Evolutionary conservation across 2,113 vertebrate species (phyloP), one percentile per base, ranked within the genome.

Genomic region (Fulica atra): DNA sequence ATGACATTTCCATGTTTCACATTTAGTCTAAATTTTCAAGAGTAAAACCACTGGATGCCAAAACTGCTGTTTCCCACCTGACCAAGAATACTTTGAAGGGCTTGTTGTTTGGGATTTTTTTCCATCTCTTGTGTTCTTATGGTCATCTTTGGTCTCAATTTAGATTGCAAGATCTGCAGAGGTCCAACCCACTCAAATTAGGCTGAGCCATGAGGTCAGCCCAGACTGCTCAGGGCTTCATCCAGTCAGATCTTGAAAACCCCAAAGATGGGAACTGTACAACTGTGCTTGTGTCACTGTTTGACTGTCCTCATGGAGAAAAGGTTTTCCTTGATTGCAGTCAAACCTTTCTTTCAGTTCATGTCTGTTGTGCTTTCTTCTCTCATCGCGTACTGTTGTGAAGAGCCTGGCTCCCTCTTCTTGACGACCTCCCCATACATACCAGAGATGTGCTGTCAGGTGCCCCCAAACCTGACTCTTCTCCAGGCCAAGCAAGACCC

Each of bases 401-500:
- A 61, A 83, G 13, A 64, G 20, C 15, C 9, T 60, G 28, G 2
- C 6, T 80, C 16, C 13, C 54, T 46, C 29, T 78, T 79, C 36
- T 74, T 1, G 0, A 3, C 38, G 38, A 44, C 12, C 9, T 69
- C n/a, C 23, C 19, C 21, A 42, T 24, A 64, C 6, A 10, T 48
- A 26, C 7, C 21, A 19, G 54, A 5, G 9, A 4, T 40, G 26
- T 64, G 4, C 42, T 60, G 4, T 26, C 36, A 31, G 19, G 16
- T 74, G 18, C 3, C 8, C 21, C 3, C 6, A 59, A 48, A 74
- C 13, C 21, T 26, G 11, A 15, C 36, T 69, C 76, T 3, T 35
- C 11, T 63, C 24, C 21, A 59, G 11, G 26, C 5, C n/a, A 57
- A 72, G 61, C 16, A 61, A 77, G 28, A 38, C 21, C 18, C 9